A percentile compares a stretch with the other conserved stretches of the same genome.
These are phyloP conservation scores for Amiota communis DNA, from an alignment of 2,888 invertebrate genomes.

Conservation along the genomic window DNA sequence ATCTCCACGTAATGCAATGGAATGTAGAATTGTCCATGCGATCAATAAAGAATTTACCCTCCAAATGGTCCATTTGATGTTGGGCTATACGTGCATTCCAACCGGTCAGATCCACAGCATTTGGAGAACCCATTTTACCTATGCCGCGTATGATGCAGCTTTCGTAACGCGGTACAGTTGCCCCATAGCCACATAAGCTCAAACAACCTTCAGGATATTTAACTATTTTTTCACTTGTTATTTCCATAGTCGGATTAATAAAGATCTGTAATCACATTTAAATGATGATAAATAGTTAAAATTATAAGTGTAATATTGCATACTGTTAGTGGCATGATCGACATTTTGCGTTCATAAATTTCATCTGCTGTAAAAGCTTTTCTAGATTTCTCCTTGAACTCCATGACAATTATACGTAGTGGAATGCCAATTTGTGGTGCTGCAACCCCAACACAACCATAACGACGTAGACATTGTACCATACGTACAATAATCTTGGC, in stretches of 20 bases:
- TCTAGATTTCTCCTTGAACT: slow-evolving; percentile 74
- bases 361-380: slow-evolving; percentile 67
- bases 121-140: slow-evolving; percentile 75
- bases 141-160: slow-evolving; percentile 77
- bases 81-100: slow-evolving; percentile 84
- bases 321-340: slow-evolving; percentile 77
- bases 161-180: slow-evolving; percentile 80
- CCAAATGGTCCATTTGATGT: slow-evolving; percentile 86
- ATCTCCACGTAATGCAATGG: slow-evolving; percentile 76
- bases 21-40: slow-evolving; percentile 80
- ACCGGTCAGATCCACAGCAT: slow-evolving; percentile 75
- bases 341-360: slow-evolving; percentile 75
- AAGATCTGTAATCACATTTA: slow-evolving; percentile 75
- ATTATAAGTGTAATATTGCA: slow-evolving; percentile 22
- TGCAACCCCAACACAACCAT: slow-evolving; percentile 81
- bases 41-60: slow-evolving; percentile 82
- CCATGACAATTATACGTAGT: slow-evolving; percentile 78
- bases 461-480: slow-evolving; percentile 76
- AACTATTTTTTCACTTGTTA: slow-evolving; percentile 77
- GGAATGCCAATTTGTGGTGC: slow-evolving; percentile 84
- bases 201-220: slow-evolving; percentile 78
- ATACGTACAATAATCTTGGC: slow-evolving; percentile 76
- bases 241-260: slow-evolving; percentile 81
- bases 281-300: not conserved
- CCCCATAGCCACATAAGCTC: slow-evolving; percentile 81